Base-by-base conservation (phyloP, 2,888 invertebrate species). In the Eremobia ochroleuca region DNA sequence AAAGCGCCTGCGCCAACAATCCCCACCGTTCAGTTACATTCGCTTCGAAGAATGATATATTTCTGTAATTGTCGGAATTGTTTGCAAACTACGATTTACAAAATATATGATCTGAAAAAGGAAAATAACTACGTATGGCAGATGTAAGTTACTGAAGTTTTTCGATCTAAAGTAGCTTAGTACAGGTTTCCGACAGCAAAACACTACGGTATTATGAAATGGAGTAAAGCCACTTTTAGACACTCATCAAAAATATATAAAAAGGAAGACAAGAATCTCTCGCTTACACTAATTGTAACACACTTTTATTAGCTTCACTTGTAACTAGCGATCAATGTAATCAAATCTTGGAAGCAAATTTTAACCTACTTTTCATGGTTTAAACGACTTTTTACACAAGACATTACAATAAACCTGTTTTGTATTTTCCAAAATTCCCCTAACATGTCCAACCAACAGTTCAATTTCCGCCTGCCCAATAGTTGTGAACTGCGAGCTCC, bases 1-100 rank as follows among this genome's bases (percentile, higher is more conserved):
- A 49, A 64, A 71, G 68, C 67, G 74, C 8, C 66, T 55, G 31
- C 73, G 77, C 85, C 85, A 77, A 85, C 58, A 75, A 81, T 67
- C 62, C 70, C 37, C 46, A 73, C 61, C 58, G 58, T 40, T 73
- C 49, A 6, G 34, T 52, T 25, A 71, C 46, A 13, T 52, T 37
- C 28, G 18, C 31, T 73, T 25, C 55, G 4, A 58, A 73, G 46
- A 37, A 28, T 59, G 11, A 67, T 75, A 55, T 62, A 81, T 73
- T 75, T 76, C 11, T 49, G 34, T 75, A 65, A 68, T 71, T 65
- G 70, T 62, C 46, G 34, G 28, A 58, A 73, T 68, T 73, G 31
- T 65, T 55, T 68, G 49, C 28, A 65, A 62, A 72, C 64, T 74
- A 52, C 52, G 6, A 74, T 62, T 74, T n/a, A 68, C 49, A 46